phyloP scores from a whole-genome alignment of 23 tunicate species.

The Corella eumyota region DNA sequence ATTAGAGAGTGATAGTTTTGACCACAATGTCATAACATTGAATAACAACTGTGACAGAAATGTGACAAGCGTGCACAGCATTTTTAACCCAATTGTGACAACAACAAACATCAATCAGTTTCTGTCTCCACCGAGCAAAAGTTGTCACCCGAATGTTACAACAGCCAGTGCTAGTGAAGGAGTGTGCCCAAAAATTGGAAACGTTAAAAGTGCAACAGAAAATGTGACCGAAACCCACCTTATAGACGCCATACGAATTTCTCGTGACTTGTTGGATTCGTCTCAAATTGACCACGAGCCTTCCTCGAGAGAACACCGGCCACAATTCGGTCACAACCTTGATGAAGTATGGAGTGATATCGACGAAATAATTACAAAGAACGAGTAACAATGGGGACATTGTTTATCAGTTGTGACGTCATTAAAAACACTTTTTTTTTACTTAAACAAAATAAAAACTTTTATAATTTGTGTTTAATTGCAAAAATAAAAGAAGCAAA shows the following conservation, averaged over 20 bases:
- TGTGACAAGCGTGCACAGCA: too few species aligned
- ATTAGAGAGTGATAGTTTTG: neutral
- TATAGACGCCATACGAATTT: neutral
- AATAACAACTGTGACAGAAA: too few species aligned
- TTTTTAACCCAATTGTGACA: too few species aligned
- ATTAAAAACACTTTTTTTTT: too few species aligned
- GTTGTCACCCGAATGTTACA: neutral
- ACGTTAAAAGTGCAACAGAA: neutral
- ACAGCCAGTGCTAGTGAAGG: neutral
- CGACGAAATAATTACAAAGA: conserved; percentile 9
- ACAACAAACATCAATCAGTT: neutral
- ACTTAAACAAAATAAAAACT: too few species aligned
- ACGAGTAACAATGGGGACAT: too few species aligned
- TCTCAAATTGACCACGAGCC: neutral
- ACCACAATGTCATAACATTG: too few species aligned
- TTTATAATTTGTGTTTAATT: too few species aligned
- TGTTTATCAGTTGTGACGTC: too few species aligned
- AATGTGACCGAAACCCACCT: neutral
- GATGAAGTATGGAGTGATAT: conserved; percentile 16
- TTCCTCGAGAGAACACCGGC: neutral
- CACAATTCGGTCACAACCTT: too few species aligned
- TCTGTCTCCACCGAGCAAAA: neutral
- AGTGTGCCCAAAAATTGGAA: neutral
- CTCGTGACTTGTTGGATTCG: neutral
- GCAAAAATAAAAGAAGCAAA: too few species aligned